phyloP scores from a whole-genome alignment of 1,140 invertebrate genomes.

The Magallana gigas region DNA sequence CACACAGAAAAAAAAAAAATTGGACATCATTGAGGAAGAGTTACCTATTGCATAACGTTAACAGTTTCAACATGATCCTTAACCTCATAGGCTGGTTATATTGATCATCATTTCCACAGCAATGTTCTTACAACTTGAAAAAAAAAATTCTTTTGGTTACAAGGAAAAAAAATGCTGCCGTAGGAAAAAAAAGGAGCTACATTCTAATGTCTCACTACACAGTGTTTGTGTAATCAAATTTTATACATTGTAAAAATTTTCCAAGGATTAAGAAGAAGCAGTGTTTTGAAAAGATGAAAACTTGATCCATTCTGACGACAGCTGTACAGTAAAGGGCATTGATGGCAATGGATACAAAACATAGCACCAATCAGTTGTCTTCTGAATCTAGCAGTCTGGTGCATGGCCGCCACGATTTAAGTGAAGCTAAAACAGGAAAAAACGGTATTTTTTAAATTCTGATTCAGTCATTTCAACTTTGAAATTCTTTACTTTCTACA shows the following conservation, averaged over 20 bases:
- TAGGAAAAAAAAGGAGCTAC: neutral
- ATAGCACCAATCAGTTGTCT: constrained; percentile 5
- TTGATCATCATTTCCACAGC: neutral
- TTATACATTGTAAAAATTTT: neutral
- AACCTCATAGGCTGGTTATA: neutral
- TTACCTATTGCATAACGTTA: constrained; percentile 23
- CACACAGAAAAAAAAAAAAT: neutral
- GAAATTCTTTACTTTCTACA: too few species aligned
- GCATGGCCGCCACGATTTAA: neutral
- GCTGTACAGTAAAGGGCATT: neutral
- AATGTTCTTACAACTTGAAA: neutral
- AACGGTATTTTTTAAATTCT: too few species aligned
- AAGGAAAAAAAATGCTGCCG: constrained; percentile 3
- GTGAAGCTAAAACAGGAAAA: constrained; percentile 1
- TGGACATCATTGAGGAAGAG: neutral
- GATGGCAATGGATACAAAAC: constrained; percentile 16
- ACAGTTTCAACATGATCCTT: neutral
- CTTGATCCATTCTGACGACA: neutral
- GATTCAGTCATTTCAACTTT: too few species aligned
- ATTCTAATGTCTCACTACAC: neutral
- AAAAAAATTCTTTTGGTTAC: neutral
- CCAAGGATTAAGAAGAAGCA: neutral
- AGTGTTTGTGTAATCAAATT: neutral
- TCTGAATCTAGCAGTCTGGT: constrained; percentile 5
- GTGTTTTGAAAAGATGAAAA: constrained; percentile 1